Percentiles rank a stretch among this genome's conserved stretches.
phyloP scores from a whole-genome alignment of 2,797 vertebrate species.

The Rhabdomys pumilio region DNA sequence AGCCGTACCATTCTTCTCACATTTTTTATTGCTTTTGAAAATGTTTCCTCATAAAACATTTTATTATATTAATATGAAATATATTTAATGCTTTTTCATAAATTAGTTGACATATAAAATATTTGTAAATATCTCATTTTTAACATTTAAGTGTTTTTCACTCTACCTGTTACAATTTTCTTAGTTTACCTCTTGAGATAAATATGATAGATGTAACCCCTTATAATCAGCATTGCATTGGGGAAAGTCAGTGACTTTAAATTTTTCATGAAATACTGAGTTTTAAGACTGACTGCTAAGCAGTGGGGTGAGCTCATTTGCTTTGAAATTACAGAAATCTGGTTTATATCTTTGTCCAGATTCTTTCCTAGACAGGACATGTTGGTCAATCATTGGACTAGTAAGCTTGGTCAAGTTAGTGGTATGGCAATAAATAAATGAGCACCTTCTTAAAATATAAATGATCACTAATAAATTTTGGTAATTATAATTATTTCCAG shows the following conservation, averaged over 20 bases:
- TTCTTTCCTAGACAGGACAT: neutral
- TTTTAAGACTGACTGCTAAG: neutral
- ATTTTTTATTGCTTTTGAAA: slow-evolving; percentile 43
- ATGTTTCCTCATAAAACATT: neutral
- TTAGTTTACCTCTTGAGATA: neutral
- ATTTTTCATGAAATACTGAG: neutral
- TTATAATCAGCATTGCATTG: neutral
- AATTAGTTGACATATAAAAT: neutral
- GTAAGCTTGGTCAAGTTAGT: neutral
- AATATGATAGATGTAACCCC: neutral
- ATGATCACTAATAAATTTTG: neutral
- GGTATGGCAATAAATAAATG: neutral
- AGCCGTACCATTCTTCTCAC: neutral
- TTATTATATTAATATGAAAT: neutral
- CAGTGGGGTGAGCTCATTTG: neutral
- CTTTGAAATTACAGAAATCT: neutral
- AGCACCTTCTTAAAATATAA: neutral
- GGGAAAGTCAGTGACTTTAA: neutral
- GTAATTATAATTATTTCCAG: neutral
- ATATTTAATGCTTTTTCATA: neutral
- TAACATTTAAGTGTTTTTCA: neutral
- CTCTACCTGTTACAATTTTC: neutral
- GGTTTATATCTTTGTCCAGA: neutral
- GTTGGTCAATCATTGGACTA: neutral
- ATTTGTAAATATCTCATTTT: slow-evolving; percentile 26